phyloP scores from a whole-genome alignment of 1,140 invertebrate species.

The Melipona quadrifasciata region DNA sequence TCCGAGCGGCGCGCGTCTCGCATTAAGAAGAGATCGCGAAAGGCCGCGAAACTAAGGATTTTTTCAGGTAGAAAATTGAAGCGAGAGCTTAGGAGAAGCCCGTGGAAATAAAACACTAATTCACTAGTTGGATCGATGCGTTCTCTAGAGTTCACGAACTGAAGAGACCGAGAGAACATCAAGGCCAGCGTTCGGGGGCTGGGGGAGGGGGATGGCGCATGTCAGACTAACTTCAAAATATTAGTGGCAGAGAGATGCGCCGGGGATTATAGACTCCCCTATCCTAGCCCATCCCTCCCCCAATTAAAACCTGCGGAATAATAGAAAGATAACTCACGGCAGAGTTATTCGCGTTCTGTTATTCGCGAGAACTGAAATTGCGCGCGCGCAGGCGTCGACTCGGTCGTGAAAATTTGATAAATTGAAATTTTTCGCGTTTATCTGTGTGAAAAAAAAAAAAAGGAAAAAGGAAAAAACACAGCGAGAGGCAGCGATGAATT shows the following conservation, averaged over 20 bases:
- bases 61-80: constrained; percentile 77
- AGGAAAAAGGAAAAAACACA: background rate
- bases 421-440: background rate
- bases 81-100: constrained; percentile 70
- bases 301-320: constrained; percentile 63
- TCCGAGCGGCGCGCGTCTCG: constrained; percentile 14
- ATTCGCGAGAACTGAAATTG: background rate
- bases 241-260: constrained; percentile 59
- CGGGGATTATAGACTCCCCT: constrained; percentile 57
- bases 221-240: constrained; percentile 64
- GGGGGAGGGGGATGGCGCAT: background rate
- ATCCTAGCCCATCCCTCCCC: background rate
- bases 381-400: too few species aligned
- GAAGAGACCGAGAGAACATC: constrained; percentile 50
- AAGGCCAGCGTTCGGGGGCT: constrained; percentile 44
- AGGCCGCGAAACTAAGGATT: constrained; percentile 54
- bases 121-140: constrained; percentile 70
- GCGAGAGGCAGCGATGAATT: too few species aligned
- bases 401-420: background rate
- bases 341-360: constrained; percentile 50
- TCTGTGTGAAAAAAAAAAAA: background rate
- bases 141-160: constrained; percentile 66
- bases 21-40: constrained; percentile 34
- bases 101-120: constrained; percentile 75
- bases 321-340: constrained; percentile 55